Conservation (phyloP, 1,140 invertebrate species). For the Macrosteles quadrilineatus region DNA sequence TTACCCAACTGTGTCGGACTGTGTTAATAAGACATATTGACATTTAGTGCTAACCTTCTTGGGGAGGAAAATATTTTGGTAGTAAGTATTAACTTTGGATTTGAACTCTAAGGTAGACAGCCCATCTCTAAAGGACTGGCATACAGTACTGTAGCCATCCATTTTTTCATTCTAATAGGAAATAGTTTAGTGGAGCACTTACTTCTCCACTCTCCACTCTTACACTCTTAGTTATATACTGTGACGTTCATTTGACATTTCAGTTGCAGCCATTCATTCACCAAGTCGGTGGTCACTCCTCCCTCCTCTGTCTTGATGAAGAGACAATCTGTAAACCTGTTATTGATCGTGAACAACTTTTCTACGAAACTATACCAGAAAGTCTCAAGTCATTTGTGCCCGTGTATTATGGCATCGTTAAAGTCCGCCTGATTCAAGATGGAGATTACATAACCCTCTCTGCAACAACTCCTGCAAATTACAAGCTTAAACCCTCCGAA, state of each 20-base stretch:
- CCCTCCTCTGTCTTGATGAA: slow-evolving; percentile 59
- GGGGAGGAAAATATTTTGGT: neutral
- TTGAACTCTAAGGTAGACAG: neutral
- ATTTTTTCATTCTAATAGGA: neutral
- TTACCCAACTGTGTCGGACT: no score
- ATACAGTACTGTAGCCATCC: neutral
- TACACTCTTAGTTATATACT: no score
- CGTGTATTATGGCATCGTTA: slow-evolving; percentile 51
- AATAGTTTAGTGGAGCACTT: no score
- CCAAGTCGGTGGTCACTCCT: slow-evolving; percentile 61
- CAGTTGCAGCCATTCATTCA: slow-evolving; percentile 56
- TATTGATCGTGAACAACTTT: slow-evolving; percentile 56
- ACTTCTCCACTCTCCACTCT: no score
- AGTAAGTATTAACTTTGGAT: neutral
- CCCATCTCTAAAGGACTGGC: neutral
- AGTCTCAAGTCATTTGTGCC: slow-evolving; percentile 57
- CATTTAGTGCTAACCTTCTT: no score
- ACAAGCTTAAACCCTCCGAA: slow-evolving; percentile 31
- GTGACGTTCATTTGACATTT: neutral
- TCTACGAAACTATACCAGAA: slow-evolving; percentile 58
- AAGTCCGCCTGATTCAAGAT: slow-evolving; percentile 47
- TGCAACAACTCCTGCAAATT: slow-evolving; percentile 48
- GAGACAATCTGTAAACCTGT: slow-evolving; percentile 63
- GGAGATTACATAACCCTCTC: slow-evolving; percentile 56
- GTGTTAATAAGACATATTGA: no score